Evolutionary conservation across 2,113 vertebrate species (phyloP), one percentile per base, ranked within the genome.

Genomic region (Sapayoa aenigma): DNA sequence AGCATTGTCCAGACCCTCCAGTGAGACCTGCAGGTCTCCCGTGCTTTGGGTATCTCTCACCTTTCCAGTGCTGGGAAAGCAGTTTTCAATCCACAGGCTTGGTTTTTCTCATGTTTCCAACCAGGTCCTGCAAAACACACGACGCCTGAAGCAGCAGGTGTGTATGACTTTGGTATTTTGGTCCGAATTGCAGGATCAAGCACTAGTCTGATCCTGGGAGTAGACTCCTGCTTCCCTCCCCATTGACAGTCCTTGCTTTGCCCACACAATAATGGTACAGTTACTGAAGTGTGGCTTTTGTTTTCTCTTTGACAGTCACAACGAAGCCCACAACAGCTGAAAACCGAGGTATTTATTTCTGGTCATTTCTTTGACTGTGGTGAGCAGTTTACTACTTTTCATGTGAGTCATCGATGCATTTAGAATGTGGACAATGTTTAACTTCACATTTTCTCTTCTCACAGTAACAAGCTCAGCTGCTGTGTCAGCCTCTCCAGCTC

Each of bases 291-390:
- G 1, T 17, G 39, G 19, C 8, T 79, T 93, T 88, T 83, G 5
- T 67, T 85, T 88, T 89, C 62, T 59, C 58, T 74, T 79, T 95
- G 49, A 23, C 79, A 96, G 89, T 1, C 25, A 14, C 8, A 0
- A 16, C 47, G 0, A 0, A 55, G 37, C 0, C 25, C 52, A 44
- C 19, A 0, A 21, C 5, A 2, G 21, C 39, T 88, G 75, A 66
- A 62, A 49, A 11, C 2, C 1, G 46, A 94, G 95, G 86, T 92
- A 92, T 21, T 59, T 60, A 42, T 63, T 62, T 77, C 9, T 49
- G 72, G 25, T 67, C 12, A 10, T 25, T 66, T 75, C 7, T 52
- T 53, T 41, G 56, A 11, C 69, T 0, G 0, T 33, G 27, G 17
- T 33, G 50, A 81, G 16, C 33, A 41, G 9, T 23, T 60, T 2